Percentiles rank a stretch among this genome's conserved stretches.
These are phyloP conservation scores for Ctenosaura bakeri DNA, from an alignment of 2,797 vertebrate species.

Conservation along the genomic window DNA sequence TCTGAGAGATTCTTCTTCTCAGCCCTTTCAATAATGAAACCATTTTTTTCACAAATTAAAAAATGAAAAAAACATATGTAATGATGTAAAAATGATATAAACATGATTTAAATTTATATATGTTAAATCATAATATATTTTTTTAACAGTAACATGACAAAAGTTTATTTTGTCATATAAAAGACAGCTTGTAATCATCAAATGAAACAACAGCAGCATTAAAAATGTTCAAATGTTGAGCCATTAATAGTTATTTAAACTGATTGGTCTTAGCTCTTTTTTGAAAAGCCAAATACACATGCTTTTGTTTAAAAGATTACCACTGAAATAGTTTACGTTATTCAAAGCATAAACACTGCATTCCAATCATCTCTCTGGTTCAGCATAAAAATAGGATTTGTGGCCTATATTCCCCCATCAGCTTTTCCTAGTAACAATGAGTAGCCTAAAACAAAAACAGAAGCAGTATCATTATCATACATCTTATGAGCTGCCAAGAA, in stretches of 20 bases:
- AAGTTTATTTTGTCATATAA: background rate
- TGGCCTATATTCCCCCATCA: background rate
- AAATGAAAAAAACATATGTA: no score
- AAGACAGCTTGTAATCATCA: no score
- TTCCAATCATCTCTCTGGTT: background rate
- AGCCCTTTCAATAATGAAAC: background rate
- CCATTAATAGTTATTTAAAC: background rate
- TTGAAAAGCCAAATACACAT: background rate
- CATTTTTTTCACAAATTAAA: background rate
- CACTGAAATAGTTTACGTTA: background rate
- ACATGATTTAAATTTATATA: no score
- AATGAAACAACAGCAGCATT: no score
- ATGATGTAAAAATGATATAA: no score
- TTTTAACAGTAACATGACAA: no score
- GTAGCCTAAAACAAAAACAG: background rate
- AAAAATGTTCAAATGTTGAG: no score
- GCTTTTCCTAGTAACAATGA: background rate
- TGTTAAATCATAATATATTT: no score
- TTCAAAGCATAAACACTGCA: background rate
- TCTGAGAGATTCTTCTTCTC: background rate
- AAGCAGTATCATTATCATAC: background rate
- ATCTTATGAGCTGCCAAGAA: background rate
- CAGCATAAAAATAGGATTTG: background rate
- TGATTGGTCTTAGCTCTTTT: background rate
- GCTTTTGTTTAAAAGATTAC: no score